phyloP scores from a whole-genome alignment of 2,888 invertebrate species.

The Fragum whitleyi region DNA sequence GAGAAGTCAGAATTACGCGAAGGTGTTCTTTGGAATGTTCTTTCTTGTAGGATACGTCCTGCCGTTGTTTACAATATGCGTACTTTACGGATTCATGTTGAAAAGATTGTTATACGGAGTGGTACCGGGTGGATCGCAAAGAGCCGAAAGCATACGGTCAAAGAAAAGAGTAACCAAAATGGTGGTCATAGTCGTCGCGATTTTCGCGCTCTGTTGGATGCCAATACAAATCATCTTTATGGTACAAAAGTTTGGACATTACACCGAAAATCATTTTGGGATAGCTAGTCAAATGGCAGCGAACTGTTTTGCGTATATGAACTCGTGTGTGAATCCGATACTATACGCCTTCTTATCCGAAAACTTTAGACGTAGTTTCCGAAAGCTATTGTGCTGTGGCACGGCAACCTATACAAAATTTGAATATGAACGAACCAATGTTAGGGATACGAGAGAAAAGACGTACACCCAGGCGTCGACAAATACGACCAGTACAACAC shows the following conservation, averaged over 20 bases:
- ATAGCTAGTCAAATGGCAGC: conserved; percentile 85
- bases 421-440: conserved; percentile 79
- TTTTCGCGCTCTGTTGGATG: conserved; percentile 97
- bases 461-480: conserved; percentile 46
- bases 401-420: conserved; percentile 66
- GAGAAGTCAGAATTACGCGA: conserved; percentile 21
- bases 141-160: conserved; percentile 92
- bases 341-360: conserved; percentile 97
- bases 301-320: conserved; percentile 91
- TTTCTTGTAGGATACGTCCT: conserved; percentile 95
- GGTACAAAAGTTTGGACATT: conserved; percentile 90
- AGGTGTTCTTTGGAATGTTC: conserved; percentile 85
- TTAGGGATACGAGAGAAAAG: conserved; percentile 41
- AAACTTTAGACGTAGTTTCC: conserved; percentile 96
- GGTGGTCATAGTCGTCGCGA: conserved; percentile 95
- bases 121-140: conserved; percentile 89
- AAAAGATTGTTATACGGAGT: conserved; percentile 93
- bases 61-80: conserved; percentile 93
- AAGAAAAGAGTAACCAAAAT: conserved; percentile 95
- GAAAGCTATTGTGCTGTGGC: conserved; percentile 83
- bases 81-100: conserved; percentile 95
- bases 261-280: conserved; percentile 88
- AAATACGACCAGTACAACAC: conserved; percentile 41
- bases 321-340: conserved; percentile 97
- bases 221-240: conserved; percentile 92